Conservation (phyloP, 2,797 vertebrate species). For the Melanotaenia trifasciata region DNA sequence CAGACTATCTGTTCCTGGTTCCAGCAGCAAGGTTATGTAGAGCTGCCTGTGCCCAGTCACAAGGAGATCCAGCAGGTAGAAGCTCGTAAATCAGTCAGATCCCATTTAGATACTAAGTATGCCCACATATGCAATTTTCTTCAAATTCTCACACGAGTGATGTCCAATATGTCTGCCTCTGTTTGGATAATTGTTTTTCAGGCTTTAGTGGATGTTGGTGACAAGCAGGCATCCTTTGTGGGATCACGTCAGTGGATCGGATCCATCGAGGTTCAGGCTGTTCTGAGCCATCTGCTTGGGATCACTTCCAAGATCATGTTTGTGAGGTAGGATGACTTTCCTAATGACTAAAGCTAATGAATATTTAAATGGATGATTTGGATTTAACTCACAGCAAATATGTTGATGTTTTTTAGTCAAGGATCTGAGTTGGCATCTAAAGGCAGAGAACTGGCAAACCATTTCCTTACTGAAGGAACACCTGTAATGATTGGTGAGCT, state of each 20-base stretch:
- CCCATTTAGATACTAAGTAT: background rate
- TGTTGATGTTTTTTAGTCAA: conserved; percentile 80
- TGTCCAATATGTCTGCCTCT: conserved; percentile 1
- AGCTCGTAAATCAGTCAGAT: background rate
- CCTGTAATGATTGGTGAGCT: conserved; percentile 96
- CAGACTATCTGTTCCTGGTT: conserved; percentile 99
- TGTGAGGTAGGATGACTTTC: conserved; percentile 86
- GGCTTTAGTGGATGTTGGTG: conserved; percentile 93
- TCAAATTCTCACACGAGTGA: background rate
- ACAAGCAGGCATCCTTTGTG: conserved; percentile 90
- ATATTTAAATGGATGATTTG: background rate
- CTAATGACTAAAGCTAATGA: background rate
- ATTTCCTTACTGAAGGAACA: conserved; percentile 93
- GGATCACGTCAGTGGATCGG: conserved; percentile 97
- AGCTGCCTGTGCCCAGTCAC: conserved; percentile 88
- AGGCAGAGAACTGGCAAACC: conserved; percentile 93
- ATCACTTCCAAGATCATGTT: conserved; percentile 96
- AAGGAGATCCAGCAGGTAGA: conserved; percentile 93
- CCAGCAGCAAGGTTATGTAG: conserved; percentile 90
- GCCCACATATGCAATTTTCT: background rate
- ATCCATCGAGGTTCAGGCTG: conserved; percentile 93
- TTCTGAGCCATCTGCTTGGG: conserved; percentile 90
- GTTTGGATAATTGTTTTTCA: conserved; percentile 57
- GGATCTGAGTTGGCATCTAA: conserved; percentile 91
- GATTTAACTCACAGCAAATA: background rate